Conservation (phyloP, 2,113 vertebrate species). For the Aptenodytes forsteri region DNA sequence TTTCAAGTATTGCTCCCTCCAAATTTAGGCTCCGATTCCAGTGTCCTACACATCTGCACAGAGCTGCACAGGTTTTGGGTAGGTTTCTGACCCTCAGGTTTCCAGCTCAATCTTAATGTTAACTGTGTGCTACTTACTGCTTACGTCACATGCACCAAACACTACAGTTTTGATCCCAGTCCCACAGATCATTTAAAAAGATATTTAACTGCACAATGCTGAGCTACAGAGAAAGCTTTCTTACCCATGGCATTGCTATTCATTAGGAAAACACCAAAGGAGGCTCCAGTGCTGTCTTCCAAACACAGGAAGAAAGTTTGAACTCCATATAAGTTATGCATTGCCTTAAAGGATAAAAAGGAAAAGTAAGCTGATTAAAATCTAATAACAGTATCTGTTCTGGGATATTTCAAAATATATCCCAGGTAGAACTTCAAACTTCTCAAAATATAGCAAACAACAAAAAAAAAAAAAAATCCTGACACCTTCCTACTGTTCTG, state of each 20-base stretch:
- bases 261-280: slow-evolving; percentile 93
- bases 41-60: not conserved
- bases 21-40: not conserved
- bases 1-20: not conserved
- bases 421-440: not conserved
- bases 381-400: not conserved
- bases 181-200: not conserved
- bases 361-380: not conserved
- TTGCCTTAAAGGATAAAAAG: slow-evolving; percentile 68
- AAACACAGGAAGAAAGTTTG: slow-evolving; percentile 94
- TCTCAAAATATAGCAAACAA: not conserved
- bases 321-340: slow-evolving; percentile 88
- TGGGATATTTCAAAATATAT: not conserved
- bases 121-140: not conserved
- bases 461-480: not conserved
- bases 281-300: slow-evolving; percentile 84
- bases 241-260: slow-evolving; percentile 99
- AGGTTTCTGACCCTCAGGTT: not conserved
- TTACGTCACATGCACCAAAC: rapidly evolving
- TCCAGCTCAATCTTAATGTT: not conserved
- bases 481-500: not conserved
- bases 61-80: not conserved
- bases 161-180: not conserved
- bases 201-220: not conserved
- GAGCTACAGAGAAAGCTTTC: not conserved